Percentiles rank a stretch among this genome's conserved stretches.
These are phyloP conservation scores for Microcebus griseorufus DNA, from an alignment of 2,113 vertebrate genomes.

Conservation along the genomic window DNA sequence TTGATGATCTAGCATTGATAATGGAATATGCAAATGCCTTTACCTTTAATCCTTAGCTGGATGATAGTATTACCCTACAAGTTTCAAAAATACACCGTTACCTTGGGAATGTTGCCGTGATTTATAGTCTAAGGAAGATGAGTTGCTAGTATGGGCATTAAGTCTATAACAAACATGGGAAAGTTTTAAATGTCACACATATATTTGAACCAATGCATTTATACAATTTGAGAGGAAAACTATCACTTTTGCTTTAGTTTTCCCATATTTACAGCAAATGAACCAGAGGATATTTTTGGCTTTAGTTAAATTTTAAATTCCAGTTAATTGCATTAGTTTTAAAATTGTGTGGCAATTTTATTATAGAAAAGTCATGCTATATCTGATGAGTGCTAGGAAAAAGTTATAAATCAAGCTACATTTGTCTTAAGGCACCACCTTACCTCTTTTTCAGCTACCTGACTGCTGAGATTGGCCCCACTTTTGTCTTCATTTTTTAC, in stretches of 20 bases:
- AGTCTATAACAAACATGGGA: background rate
- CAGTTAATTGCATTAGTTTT: background rate
- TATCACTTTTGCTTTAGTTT: background rate
- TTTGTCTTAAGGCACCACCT: background rate
- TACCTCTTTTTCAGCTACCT: background rate
- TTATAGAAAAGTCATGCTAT: background rate
- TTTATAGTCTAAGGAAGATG: background rate
- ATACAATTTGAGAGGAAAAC: background rate
- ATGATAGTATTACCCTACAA: background rate
- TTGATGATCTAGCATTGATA: background rate
- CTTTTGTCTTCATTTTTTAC: background rate
- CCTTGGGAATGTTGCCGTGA: background rate
- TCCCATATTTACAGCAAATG: background rate
- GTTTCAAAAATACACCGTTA: background rate
- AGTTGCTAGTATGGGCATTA: background rate
- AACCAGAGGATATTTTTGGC: background rate
- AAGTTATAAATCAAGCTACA: background rate
- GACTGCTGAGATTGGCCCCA: background rate
- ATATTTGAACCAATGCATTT: background rate
- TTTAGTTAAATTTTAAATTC: background rate
- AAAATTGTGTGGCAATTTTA: background rate
- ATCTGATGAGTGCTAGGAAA: background rate
- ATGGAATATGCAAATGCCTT: slow-evolving; percentile 7
- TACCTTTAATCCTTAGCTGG: background rate
- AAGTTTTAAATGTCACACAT: background rate